phyloP scores from a whole-genome alignment of 2,797 vertebrate genomes.

The Hybognathus amarus region DNA sequence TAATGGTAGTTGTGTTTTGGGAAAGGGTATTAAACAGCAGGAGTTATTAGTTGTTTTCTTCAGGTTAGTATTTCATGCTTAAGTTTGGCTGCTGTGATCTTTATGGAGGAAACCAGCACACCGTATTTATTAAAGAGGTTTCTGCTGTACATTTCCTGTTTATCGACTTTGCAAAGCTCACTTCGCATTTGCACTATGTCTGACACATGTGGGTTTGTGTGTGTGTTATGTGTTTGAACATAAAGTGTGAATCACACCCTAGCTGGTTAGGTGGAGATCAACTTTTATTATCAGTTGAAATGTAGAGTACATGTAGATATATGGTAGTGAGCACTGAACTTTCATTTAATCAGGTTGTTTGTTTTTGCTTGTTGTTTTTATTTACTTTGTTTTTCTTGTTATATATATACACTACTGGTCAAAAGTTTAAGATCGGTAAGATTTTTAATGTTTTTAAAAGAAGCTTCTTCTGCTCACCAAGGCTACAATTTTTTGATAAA shows the following conservation, averaged over 20 bases:
- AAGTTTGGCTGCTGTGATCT: background rate
- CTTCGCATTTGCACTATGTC: background rate
- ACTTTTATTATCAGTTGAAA: background rate
- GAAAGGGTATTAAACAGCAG: background rate
- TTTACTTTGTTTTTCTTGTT: too few relatives aligned
- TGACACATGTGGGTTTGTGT: too few relatives aligned
- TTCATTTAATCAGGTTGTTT: background rate
- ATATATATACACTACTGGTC: too few relatives aligned
- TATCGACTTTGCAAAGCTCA: background rate
- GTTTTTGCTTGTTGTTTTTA: too few relatives aligned
- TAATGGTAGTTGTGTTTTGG: background rate
- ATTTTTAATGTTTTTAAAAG: too few relatives aligned
- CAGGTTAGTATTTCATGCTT: background rate
- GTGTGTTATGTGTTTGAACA: background rate
- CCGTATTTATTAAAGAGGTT: background rate
- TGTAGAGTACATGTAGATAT: too few relatives aligned
- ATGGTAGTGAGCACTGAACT: too few relatives aligned
- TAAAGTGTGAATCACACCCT: background rate
- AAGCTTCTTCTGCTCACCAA: too few relatives aligned
- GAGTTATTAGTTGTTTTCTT: background rate
- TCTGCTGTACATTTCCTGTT: constrained; percentile 24
- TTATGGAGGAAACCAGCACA: background rate
- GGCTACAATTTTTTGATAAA: too few relatives aligned
- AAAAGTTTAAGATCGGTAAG: too few relatives aligned
- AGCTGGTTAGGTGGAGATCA: background rate